Evolutionary conservation across 2,888 invertebrate species (phyloP), one percentile per base, ranked within the genome.

Genomic region (Xestia ashworthii): DNA sequence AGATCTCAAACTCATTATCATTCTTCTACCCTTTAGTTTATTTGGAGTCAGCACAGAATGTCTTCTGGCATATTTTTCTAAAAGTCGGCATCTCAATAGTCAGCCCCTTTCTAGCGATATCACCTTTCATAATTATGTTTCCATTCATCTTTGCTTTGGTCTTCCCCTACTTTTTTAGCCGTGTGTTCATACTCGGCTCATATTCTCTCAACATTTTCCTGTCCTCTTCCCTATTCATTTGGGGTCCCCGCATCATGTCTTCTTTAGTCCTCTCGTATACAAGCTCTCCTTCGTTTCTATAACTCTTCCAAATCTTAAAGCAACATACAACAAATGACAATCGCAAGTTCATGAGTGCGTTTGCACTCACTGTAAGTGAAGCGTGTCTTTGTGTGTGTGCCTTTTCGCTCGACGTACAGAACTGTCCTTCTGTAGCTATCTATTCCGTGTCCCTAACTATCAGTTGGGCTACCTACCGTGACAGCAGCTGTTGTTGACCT

Each of bases 391-490:
- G 22, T 38, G n/a, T 50, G n/a, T 44, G 44, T 46, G 22, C 1
- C 0, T 46, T 80, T 16, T 60, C 0, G 0, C 41, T 48, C 1
- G 11, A 41, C 19, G 22, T 25, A n/a, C 12, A 5, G 4, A 16
- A 1, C 19, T 41, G 9, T 4, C n/a, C 58, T 79, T 82, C 78
- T 77, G 78, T 14, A 44, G 0, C 3, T 25, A 76, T 53, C 5
- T 79, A 60, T 38, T 76, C 77, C 12, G 22, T 66, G 77, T 50
- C 19, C 22, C 6, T 68, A 78, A 76, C 80, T 82, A 80, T 82
- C 77, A 86, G 76, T 80, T 68, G 55, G 81, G 66, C 88, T 84
- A 89, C 87, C 80, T 71, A 90, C 90, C 91, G 87, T 91, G 78
- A 89, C 71, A 38, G 38, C 87, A 85, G 84, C 87, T 88, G 87